Conservation (phyloP, 1,140 invertebrate genomes). For the Euura saliciscinereae region DNA sequence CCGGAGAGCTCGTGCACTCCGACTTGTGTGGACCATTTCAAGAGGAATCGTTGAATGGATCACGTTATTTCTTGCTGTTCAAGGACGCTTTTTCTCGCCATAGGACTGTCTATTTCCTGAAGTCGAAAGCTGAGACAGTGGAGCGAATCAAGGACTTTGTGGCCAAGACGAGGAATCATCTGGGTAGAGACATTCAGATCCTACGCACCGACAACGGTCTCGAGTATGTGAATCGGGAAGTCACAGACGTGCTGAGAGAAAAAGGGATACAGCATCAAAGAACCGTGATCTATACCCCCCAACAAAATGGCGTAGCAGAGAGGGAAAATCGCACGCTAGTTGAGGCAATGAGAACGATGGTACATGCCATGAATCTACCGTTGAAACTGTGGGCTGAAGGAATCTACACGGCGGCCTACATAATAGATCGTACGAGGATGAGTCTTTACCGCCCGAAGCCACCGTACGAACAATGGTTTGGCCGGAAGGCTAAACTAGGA, state of each 20-base stretch:
- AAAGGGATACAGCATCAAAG: constrained; percentile 31
- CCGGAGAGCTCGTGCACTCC: constrained; percentile 50
- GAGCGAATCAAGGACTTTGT: constrained; percentile 33
- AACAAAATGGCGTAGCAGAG: constrained; percentile 38
- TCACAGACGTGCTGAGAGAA: constrained; percentile 22
- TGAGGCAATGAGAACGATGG: constrained; percentile 29
- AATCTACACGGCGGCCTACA: constrained; percentile 35
- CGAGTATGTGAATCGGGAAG: constrained; percentile 26
- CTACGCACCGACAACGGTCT: constrained; percentile 14
- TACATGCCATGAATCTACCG: constrained; percentile 44
- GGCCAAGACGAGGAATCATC: constrained; percentile 32
- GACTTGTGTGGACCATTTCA: constrained; percentile 58
- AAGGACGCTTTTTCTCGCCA: constrained; percentile 46
- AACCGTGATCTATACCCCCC: constrained; percentile 33
- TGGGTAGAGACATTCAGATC: constrained; percentile 29
- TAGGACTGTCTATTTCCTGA: constrained; percentile 47
- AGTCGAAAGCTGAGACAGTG: constrained; percentile 45
- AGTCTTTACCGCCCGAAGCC: constrained; percentile 26
- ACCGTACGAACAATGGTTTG: constrained; percentile 45
- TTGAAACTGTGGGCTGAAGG: constrained; percentile 12
- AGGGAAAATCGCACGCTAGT: constrained; percentile 24
- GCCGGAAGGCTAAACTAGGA: constrained; percentile 39
- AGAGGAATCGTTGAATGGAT: constrained; percentile 40
- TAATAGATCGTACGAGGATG: constrained; percentile 25
- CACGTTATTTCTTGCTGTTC: constrained; percentile 23